Conservation (phyloP, 2,113 vertebrate species). For the Cyprinodon brontotheroides region DNA sequence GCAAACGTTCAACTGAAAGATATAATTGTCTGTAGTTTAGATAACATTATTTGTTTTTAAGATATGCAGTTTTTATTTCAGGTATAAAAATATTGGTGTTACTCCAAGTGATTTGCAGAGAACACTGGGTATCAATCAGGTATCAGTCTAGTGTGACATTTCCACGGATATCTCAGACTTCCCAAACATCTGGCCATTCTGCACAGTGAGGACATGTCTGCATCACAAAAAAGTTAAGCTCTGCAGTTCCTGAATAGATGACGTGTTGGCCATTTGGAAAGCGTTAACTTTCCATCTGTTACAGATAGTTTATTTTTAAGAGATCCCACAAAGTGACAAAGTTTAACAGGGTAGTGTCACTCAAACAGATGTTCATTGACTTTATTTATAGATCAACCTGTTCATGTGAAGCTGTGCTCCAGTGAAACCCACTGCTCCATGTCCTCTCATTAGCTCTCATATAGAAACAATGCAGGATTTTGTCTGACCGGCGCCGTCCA, state of each 20-base stretch:
- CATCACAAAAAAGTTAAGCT: not conserved
- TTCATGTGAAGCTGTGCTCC: slow-evolving; percentile 29
- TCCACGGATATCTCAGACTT: slow-evolving; percentile 1
- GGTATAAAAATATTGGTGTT: slow-evolving; percentile 22
- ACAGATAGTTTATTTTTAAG: slow-evolving; percentile 26
- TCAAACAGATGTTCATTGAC: slow-evolving; percentile 41
- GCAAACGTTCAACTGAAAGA: slow-evolving; percentile 36
- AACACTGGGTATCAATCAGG: slow-evolving; percentile 8
- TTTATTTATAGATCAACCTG: slow-evolving; percentile 57
- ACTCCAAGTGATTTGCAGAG: slow-evolving; percentile 18
- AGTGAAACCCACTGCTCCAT: slow-evolving; percentile 37
- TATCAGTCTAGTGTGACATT: slow-evolving; percentile 24
- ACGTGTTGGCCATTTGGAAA: slow-evolving; percentile 49
- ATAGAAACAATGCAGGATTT: slow-evolving; percentile 14
- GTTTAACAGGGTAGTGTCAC: slow-evolving; percentile 26
- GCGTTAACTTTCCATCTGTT: slow-evolving; percentile 36
- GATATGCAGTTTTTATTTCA: slow-evolving; percentile 31
- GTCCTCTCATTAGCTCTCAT: slow-evolving; percentile 49
- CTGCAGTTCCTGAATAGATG: slow-evolving; percentile 14
- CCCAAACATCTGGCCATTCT: not conserved
- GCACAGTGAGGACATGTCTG: not conserved
- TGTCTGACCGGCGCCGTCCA: slow-evolving; percentile 17
- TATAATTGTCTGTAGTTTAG: slow-evolving; percentile 28
- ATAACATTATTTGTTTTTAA: slow-evolving; percentile 9
- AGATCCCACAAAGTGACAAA: slow-evolving; percentile 16